Percentiles rank a stretch among this genome's conserved stretches.
Conservation (phyloP, 2,888 invertebrate genomes). For the Drosophila percnosoma region DNA sequence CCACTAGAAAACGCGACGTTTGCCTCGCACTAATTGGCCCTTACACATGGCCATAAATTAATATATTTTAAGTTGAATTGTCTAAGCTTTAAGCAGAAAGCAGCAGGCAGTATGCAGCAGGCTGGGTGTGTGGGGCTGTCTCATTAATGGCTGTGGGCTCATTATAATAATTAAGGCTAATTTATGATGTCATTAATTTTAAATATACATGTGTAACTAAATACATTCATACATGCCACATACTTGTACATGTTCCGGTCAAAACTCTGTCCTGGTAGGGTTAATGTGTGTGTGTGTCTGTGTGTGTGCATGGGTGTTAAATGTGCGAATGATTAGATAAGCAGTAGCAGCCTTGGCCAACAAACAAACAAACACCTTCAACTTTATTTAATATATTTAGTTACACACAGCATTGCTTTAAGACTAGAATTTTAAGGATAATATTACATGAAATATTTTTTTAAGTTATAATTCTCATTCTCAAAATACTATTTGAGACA, state of each 20-base stretch:
- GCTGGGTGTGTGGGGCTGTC: slow-evolving; percentile 17
- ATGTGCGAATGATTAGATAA: slow-evolving; percentile 46
- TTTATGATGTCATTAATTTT: slow-evolving; percentile 80
- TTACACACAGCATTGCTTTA: background rate
- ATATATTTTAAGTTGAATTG: slow-evolving; percentile 81
- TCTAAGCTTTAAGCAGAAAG: slow-evolving; percentile 48
- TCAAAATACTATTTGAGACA: background rate
- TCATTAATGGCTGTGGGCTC: slow-evolving; percentile 72
- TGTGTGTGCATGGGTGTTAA: slow-evolving; percentile 36
- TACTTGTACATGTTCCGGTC: slow-evolving; percentile 38
- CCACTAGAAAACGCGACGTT: slow-evolving; percentile 60
- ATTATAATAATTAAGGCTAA: slow-evolving; percentile 82
- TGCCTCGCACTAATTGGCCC: slow-evolving; percentile 73
- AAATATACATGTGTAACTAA: slow-evolving; percentile 45
- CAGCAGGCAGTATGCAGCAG: slow-evolving; percentile 2
- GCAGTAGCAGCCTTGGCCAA: background rate
- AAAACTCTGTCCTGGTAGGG: slow-evolving; percentile 18
- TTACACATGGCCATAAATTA: slow-evolving; percentile 78
- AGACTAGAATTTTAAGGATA: background rate
- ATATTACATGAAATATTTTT: background rate
- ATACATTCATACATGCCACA: slow-evolving; percentile 9
- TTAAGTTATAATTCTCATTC: background rate
- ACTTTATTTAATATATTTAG: background rate
- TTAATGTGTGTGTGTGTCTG: slow-evolving; percentile 23
- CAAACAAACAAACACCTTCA: background rate